phyloP scores from a whole-genome alignment of 2,113 vertebrate species.

The Donacobius atricapilla region DNA sequence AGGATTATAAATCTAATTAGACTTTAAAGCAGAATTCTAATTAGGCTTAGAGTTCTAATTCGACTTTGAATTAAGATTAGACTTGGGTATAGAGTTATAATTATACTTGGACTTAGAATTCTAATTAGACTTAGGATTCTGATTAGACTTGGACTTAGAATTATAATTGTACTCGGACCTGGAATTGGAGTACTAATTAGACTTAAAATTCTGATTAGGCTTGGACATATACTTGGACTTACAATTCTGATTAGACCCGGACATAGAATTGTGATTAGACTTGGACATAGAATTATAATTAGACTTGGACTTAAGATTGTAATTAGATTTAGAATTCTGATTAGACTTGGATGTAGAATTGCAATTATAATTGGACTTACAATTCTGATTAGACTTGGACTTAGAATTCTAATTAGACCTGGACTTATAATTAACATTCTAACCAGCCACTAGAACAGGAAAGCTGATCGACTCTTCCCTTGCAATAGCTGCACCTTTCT shows the following conservation, averaged over 20 bases:
- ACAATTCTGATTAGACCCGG: not conserved
- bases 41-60: not conserved
- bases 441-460: not conserved
- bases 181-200: not conserved
- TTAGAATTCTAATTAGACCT: not conserved
- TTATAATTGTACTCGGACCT: not conserved
- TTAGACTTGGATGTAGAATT: not conserved
- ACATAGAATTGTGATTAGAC: not conserved
- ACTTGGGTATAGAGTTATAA: too few species aligned
- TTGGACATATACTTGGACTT: not conserved
- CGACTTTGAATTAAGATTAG: too few species aligned
- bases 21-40: not conserved
- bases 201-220: not conserved
- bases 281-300: not conserved
- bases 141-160: not conserved
- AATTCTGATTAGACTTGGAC: not conserved
- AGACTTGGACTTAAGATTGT: not conserved
- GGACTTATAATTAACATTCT: not conserved
- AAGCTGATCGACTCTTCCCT: not conserved
- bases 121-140: not conserved
- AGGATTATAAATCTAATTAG: not conserved
- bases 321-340: not conserved
- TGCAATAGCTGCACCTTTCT: not conserved
- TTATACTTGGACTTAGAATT: not conserved
- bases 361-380: not conserved